These are phyloP conservation scores for Tragelaphus imberbis DNA, from an alignment of 2,113 vertebrate genomes.

Conservation along the genomic window DNA sequence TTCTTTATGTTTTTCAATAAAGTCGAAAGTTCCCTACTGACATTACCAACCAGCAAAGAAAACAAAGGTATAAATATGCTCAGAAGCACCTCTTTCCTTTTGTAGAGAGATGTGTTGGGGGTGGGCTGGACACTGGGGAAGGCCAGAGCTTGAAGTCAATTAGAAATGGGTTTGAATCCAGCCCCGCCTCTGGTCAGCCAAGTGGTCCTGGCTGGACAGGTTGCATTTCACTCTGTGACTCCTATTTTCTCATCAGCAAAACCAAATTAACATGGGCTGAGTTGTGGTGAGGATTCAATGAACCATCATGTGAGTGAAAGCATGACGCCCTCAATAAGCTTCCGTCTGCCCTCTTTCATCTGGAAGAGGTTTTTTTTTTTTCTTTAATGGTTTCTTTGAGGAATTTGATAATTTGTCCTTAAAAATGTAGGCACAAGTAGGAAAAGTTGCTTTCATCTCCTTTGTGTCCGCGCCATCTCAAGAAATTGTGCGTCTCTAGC, in stretches of 20 bases:
- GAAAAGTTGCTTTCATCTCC: background rate
- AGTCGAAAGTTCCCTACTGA: background rate
- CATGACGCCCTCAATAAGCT: rapidly evolving
- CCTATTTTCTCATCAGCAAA: background rate
- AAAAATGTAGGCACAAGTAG: background rate
- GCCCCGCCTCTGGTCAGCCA: background rate
- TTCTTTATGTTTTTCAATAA: background rate
- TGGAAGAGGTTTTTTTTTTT: background rate
- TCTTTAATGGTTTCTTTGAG: background rate
- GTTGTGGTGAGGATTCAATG: background rate
- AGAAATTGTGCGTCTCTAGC: background rate
- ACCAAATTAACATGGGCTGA: background rate
- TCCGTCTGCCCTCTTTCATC: background rate
- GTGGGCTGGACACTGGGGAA: background rate
- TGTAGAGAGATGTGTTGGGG: background rate
- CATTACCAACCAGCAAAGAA: background rate
- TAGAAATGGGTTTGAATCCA: background rate
- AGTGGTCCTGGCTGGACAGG: background rate
- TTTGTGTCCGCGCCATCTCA: background rate
- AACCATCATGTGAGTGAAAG: rapidly evolving
- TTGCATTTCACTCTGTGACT: background rate
- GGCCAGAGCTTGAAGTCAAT: background rate
- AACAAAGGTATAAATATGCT: background rate
- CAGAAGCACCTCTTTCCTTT: background rate
- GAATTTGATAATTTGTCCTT: background rate